A percentile compares a stretch with the other conserved stretches of the same genome.
phyloP scores from a whole-genome alignment of 2,888 invertebrate species.

The Chloromyia formosa region DNA sequence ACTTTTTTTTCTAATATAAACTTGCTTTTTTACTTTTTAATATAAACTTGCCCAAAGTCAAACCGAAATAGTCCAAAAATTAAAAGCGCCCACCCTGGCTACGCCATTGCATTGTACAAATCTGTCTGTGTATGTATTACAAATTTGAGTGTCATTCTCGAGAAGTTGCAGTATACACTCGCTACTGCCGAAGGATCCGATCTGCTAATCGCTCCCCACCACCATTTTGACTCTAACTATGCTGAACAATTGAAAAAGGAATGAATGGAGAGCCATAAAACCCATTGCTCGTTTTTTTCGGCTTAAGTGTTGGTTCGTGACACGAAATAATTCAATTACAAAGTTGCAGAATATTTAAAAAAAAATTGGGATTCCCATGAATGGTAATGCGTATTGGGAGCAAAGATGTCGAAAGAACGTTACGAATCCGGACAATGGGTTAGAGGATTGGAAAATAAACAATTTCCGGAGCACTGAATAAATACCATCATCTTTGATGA shows the following conservation, averaged over 20 bases:
- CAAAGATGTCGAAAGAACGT: background rate
- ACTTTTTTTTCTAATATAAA: no score
- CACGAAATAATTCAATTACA: constrained; percentile 14
- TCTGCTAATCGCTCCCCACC: no score
- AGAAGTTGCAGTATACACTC: background rate
- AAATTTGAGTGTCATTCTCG: no score
- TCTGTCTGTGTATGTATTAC: no score
- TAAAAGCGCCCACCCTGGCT: no score
- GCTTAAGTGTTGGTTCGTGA: constrained; percentile 7
- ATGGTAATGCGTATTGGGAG: background rate
- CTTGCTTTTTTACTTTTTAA: no score
- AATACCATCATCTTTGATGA: constrained; percentile 15
- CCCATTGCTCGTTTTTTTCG: background rate
- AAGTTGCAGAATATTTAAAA: background rate
- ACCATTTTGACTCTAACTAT: background rate
- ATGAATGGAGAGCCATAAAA: background rate
- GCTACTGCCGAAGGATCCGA: background rate
- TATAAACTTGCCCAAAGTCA: no score
- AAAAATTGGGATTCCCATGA: background rate
- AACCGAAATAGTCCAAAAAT: no score
- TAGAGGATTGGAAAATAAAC: background rate
- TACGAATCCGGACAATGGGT: background rate
- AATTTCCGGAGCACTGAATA: background rate
- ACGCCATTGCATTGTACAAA: no score
- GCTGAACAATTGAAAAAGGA: background rate